phyloP scores from a whole-genome alignment of 2,797 vertebrate species.

The Malacoctenus gilli region DNA sequence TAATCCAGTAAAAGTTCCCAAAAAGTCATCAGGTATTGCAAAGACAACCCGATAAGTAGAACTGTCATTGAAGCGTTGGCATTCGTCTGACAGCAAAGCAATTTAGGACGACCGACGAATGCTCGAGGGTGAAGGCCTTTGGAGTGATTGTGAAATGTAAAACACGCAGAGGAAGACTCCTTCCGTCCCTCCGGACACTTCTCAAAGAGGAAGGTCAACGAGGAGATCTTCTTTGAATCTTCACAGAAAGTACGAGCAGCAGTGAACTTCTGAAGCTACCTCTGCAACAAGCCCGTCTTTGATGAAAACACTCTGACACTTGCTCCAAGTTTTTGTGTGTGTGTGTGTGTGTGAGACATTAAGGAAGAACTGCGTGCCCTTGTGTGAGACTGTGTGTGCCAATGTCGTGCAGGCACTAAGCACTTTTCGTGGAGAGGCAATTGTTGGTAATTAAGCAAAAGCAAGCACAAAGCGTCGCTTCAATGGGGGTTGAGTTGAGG shows the following conservation, averaged over 20 bases:
- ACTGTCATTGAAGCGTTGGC: background rate
- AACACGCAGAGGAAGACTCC: constrained; percentile 44
- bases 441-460: constrained; percentile 65
- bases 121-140: constrained; percentile 41
- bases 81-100: constrained; percentile 11
- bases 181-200: constrained; percentile 38
- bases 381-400: constrained; percentile 30
- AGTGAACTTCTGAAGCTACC: constrained; percentile 56
- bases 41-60: too few species aligned
- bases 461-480: constrained; percentile 55
- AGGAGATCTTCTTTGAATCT: constrained; percentile 62
- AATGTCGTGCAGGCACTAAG: constrained; percentile 32
- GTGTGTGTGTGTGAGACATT: constrained; percentile 17
- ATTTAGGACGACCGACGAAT: constrained; percentile 33
- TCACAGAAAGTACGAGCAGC: constrained; percentile 57
- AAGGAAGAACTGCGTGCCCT: constrained; percentile 37
- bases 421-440: constrained; percentile 48
- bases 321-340: constrained; percentile 30
- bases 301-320: constrained; percentile 57
- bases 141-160: constrained; percentile 49
- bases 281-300: constrained; percentile 57
- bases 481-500: constrained; percentile 36
- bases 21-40: too few species aligned
- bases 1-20: too few species aligned
- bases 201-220: constrained; percentile 43